Evolutionary conservation across 2,797 vertebrate genomes (phyloP), one percentile per base, ranked within the genome.

Genomic region (Sciurus vulgaris): DNA sequence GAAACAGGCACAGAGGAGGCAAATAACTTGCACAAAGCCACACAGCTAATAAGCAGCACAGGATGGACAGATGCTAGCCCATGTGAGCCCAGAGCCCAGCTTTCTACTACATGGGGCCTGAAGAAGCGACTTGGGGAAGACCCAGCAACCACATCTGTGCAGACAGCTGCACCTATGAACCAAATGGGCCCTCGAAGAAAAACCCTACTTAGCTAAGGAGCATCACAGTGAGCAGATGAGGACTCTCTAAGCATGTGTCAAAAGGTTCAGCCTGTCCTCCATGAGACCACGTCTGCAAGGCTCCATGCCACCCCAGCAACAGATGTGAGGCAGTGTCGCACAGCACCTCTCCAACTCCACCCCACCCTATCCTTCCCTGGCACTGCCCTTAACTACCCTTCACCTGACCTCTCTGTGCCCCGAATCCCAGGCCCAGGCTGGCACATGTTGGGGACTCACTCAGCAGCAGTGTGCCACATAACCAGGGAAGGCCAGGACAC

Each of bases 381-480:
- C 17, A 77, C 3, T 0, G 3, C 7, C 67, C 33, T 35, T n/a
- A 70, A 20, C 47, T 51, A 6, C 54, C 84, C 28, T 35, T 15
- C 5, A 49, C 44, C 24, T 35, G 1, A 26, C 47, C 47, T 20
- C 44, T 70, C 74, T 12, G 24, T 28, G n/a, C 49, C 44, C 35
- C 7, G 63, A 15, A 20, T 11, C 61, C 26, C 44, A 49, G 24
- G 54, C 44, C 65, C 2, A 7, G 38, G 30, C 67, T 49, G 61
- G 35, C 30, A 12, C 72, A 26, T 0, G 0, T 47, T 1, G 4
- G 49, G 77, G 47, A 65, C 61, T 65, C 35, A 65, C 61, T 65
- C 35, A 3, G 51, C 3, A 18, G 30, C 56, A 35, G 17, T 3
- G 5, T 22, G 14, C 10, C 3, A 8, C 0, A 3, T 14, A 77